These are phyloP conservation scores for Dromiciops gliroides DNA, from an alignment of 2,113 vertebrate genomes.

Conservation along the genomic window DNA sequence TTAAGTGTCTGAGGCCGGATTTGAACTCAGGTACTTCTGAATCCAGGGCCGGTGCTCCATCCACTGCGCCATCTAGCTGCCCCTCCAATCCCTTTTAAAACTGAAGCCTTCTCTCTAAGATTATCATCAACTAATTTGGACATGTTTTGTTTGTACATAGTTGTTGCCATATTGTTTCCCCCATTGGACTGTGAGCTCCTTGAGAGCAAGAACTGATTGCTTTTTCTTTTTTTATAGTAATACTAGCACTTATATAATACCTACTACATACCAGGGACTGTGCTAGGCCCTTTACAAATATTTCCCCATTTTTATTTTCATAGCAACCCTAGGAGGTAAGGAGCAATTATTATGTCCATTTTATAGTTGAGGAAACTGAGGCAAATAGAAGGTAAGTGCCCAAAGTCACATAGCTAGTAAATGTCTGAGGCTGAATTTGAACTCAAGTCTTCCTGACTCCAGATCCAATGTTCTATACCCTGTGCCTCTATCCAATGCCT, in stretches of 20 bases:
- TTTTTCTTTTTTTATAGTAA: not conserved
- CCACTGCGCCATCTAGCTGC: no score
- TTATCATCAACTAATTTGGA: not conserved
- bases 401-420: not conserved
- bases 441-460: not conserved
- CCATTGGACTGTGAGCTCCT: not conserved
- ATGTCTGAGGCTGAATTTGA: rapidly evolving
- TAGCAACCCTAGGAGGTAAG: rapidly evolving
- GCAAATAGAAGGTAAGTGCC: not conserved
- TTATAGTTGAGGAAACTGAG: rapidly evolving
- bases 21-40: no score
- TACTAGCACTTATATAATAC: not conserved
- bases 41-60: no score
- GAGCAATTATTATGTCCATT: not conserved
- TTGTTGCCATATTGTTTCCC: not conserved
- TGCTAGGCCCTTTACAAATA: not conserved
- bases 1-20: no score
- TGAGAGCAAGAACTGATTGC: not conserved
- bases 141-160: not conserved
- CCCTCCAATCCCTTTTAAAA: not conserved
- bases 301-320: not conserved
- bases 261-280: not conserved
- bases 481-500: not conserved
- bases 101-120: not conserved
- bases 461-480: not conserved